Conservation (phyloP, 2,113 vertebrate species). For the Albula glossodonta region DNA sequence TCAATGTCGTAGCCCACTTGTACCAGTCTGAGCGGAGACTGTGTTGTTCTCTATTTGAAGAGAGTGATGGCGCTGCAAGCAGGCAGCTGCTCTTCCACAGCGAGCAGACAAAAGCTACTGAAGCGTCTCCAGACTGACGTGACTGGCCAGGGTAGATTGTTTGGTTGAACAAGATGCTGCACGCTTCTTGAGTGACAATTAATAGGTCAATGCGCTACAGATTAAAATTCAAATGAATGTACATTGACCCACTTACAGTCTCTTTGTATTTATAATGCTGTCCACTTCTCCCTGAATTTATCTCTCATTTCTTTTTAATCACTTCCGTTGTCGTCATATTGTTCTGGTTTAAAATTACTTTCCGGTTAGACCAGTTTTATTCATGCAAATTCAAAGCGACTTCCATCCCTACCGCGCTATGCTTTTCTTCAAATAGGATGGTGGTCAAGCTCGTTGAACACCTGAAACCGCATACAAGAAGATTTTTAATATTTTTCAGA, state of each 20-base stretch:
- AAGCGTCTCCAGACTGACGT: background rate
- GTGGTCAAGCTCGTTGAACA: too few relatives aligned
- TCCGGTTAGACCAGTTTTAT: background rate
- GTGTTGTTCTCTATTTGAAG: background rate
- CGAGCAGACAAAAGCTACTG: constrained; percentile 16
- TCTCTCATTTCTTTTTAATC: background rate
- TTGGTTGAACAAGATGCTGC: background rate
- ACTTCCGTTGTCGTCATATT: constrained; percentile 47
- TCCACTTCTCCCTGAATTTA: background rate
- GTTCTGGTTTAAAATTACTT: background rate
- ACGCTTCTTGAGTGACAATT: background rate
- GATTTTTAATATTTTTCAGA: too few relatives aligned
- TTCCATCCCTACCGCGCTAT: background rate
- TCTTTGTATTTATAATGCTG: background rate
- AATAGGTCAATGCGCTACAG: background rate
- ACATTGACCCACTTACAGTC: background rate
- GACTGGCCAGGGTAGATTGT: background rate
- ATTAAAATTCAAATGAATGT: constrained; percentile 8
- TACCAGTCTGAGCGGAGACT: background rate
- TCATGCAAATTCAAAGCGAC: background rate
- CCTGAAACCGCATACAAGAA: too few relatives aligned
- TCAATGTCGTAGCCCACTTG: background rate
- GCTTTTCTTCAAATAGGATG: too few relatives aligned
- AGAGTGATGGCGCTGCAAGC: constrained; percentile 24
- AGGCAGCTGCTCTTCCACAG: constrained; percentile 7